These are phyloP conservation scores for Drosophila chauvacae DNA, from an alignment of 1,140 invertebrate species.

Conservation along the genomic window DNA sequence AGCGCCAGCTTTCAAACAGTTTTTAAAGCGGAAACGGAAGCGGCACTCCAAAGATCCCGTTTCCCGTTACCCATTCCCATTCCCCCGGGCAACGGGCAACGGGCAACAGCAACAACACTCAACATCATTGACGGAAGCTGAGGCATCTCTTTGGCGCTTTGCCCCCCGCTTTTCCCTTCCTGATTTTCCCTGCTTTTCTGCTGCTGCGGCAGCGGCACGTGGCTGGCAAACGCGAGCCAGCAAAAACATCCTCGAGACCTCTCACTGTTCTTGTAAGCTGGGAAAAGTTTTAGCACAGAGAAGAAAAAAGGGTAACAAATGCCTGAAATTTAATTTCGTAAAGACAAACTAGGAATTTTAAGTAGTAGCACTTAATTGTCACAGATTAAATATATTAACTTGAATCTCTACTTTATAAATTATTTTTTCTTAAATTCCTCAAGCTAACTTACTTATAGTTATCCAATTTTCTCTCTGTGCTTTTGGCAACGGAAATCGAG, in stretches of 20 bases:
- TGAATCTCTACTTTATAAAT: background rate
- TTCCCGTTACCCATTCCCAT: slow-evolving; percentile 1
- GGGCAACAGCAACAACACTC: slow-evolving; percentile 23
- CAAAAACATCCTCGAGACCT: slow-evolving; percentile 19
- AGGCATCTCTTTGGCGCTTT: slow-evolving; percentile 1
- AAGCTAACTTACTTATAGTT: slow-evolving; percentile 19
- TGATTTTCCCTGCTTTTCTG: background rate
- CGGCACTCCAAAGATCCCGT: slow-evolving; percentile 21
- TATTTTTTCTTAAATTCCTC: no score
- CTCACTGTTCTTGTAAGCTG: background rate
- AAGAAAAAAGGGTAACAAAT: background rate
- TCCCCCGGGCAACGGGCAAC: slow-evolving; percentile 3
- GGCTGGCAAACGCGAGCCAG: slow-evolving; percentile 62
- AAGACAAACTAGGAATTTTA: background rate
- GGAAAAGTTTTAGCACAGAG: slow-evolving; percentile 15
- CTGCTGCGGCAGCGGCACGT: slow-evolving; percentile 58
- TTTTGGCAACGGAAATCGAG: slow-evolving; percentile 65
- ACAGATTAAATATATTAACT: background rate
- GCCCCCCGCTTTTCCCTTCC: no score
- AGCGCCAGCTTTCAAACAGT: slow-evolving; percentile 19
- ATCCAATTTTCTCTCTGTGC: slow-evolving; percentile 32
- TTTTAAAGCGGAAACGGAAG: slow-evolving; percentile 51
- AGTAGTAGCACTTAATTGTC: no score
- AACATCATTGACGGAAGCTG: slow-evolving; percentile 33
- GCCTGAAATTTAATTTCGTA: background rate